Base-by-base conservation (phyloP, 1,140 invertebrate genomes). In the Argopecten irradians region DNA sequence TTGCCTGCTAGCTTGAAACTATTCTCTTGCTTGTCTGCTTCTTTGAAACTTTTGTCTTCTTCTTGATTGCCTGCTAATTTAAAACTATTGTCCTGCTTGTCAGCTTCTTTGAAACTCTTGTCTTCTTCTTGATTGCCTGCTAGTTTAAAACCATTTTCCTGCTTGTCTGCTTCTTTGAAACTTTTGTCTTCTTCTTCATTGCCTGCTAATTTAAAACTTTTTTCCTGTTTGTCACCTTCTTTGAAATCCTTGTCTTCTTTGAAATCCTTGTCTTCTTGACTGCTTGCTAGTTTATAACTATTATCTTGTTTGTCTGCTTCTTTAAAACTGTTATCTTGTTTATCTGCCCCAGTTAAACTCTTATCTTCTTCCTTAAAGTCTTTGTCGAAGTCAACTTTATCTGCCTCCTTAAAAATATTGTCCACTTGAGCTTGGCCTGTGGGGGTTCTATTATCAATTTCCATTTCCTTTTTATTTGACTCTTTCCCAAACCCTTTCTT, bases 121-220 rank as follows among this genome's bases (percentile, higher is more conserved):
- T 91, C 86, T n/a, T n/a, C n/a, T n/a, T n/a, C n/a, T 92, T 91
- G 5, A 89, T 89, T 16, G 88, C 86, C 34, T 55, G 83, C 33
- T 82, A 46, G n/a, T 82, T 34, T 87, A 71, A 91, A 85, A 33
- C 83, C 35, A 22, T 88, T 85, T 71, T 43, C 55, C 34, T 39
- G 32, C 32, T 33, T 22, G 14, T 83, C 55, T 11, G 14, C 84
- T 32, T 88, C 83, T 83, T 35, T 83, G 34, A 83, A 35, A 83
- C 82, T 83, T 28, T 83, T 7, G 7, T 55, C 43, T 41, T 28
- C 3, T 28, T 55, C 43, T 41, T 28, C 3, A 13, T 33, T 34
- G 16, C 16, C 34, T 8, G 32, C 82, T 83, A 22, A 16, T 14
- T 83, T 83, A 11, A 83, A 33, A 83, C 34, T 83, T 8, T 83